Evolutionary conservation across 2,113 vertebrate species (phyloP).

Genomic region (Neogobius melanostomus): DNA sequence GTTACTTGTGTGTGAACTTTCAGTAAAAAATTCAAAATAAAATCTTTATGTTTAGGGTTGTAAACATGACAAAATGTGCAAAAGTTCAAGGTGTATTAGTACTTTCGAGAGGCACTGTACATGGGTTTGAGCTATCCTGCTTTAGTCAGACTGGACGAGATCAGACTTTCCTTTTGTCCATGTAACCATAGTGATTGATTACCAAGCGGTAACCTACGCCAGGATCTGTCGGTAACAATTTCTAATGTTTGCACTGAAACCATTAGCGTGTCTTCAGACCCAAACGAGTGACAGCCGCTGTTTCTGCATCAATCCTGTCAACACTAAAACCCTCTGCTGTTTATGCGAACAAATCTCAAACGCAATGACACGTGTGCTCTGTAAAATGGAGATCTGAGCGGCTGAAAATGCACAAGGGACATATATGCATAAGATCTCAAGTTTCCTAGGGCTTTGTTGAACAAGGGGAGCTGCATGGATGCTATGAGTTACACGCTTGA

Average conservation of each 20-base stretch:
- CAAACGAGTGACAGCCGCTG: no score
- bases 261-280: background rate
- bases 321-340: background rate
- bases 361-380: constrained; percentile 1
- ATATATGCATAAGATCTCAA: constrained; percentile 14
- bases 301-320: background rate
- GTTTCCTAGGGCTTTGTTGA: constrained; percentile 50
- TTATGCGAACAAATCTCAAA: background rate
- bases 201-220: background rate
- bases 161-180: background rate
- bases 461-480: constrained; percentile 17
- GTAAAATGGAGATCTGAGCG: background rate
- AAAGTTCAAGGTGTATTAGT: no score
- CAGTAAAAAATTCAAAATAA: no score
- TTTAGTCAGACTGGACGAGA: no score
- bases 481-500: constrained; percentile 30
- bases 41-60: no score
- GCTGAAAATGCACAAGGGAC: background rate
- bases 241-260: background rate
- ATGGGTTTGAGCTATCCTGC: no score
- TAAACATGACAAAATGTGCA: no score
- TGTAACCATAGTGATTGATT: no score
- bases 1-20: no score
- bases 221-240: background rate
- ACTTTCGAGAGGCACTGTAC: no score